Evolutionary conservation across 2,113 vertebrate genomes (phyloP), one percentile per base, ranked within the genome.

Genomic region (Scolopax mira): DNA sequence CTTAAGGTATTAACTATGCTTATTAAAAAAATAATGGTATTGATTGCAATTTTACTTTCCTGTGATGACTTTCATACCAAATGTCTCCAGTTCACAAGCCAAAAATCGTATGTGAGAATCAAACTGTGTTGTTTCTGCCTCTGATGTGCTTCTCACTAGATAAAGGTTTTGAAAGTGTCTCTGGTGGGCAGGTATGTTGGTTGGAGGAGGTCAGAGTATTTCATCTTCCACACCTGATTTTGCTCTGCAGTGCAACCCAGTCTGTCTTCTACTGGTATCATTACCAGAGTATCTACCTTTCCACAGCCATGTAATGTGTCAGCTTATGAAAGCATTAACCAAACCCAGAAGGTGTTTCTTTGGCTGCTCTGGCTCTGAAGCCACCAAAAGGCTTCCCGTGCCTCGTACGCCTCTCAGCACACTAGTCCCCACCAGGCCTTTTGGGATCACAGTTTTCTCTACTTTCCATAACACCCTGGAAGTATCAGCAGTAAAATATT

Each of bases 11-110:
- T 73, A 41, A 48, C 48, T 95, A 19, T 74, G 6, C 28, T 95
- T 89, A 46, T 71, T 81, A 11, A 88, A 93, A 51, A 70, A 79
- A 6, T 33, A 41, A 35, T 10, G n/a, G 23, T 85, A 66, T 46
- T 93, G 89, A 58, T 88, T 64, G 28, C 49, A 54, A 81, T 88
- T 96, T 90, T 90, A 46, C 65, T 93, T 88, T 69, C 49, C 49
- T 42, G 7, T 57, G 69, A 69, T 86, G 67, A 55, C 52, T 90
- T 92, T 79, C 44, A 21, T 66, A 77, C 49, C 48, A 74, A 27
- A 24, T 74, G n/a, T 80, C 42, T 80, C 54, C 69, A 86, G 69
- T 88, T 88, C 80, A 67, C 27, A 86, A 86, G 75, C 49, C 72
- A 62, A 55, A 87, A 90, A 58, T 62, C 12, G 0, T 51, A 54